A percentile compares a stretch with the other conserved stretches of the same genome.
phyloP scores from a whole-genome alignment of 2,113 vertebrate genomes.

The Pan paniscus region DNA sequence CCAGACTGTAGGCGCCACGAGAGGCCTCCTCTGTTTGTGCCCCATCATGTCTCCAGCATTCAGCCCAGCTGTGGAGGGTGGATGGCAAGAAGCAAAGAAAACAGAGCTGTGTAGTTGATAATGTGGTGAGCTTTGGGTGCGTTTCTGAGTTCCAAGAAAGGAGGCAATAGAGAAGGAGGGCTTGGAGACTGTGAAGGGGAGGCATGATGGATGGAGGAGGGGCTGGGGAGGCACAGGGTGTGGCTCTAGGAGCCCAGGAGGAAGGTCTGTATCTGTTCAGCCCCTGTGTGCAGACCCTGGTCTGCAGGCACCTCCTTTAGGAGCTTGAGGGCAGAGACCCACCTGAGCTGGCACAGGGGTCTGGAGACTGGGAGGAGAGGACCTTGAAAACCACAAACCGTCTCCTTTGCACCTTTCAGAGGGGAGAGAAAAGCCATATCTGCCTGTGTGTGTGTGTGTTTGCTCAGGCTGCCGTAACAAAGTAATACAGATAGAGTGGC shows the following conservation, averaged over 20 bases:
- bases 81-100: not conserved
- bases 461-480: not conserved
- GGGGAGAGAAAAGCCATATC: not conserved
- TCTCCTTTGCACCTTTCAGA: not conserved
- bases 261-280: not conserved
- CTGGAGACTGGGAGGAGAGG: not conserved
- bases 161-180: not conserved
- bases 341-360: not conserved
- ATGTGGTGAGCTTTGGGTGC: accelerated
- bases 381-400: not conserved
- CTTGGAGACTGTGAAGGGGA: not conserved
- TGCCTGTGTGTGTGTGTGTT: not conserved
- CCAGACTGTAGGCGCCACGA: not conserved
- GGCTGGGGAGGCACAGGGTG: not conserved
- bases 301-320: accelerated
- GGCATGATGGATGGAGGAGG: not conserved
- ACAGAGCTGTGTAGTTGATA: not conserved
- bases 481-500: not conserved
- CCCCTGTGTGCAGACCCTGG: not conserved
- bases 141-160: not conserved
- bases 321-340: not conserved
- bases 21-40: not conserved
- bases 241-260: not conserved
- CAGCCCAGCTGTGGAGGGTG: not conserved
- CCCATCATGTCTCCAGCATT: not conserved